These are phyloP conservation scores for Drosophila mojavensis DNA, from an alignment of 1,140 invertebrate species.

Conservation along the genomic window DNA sequence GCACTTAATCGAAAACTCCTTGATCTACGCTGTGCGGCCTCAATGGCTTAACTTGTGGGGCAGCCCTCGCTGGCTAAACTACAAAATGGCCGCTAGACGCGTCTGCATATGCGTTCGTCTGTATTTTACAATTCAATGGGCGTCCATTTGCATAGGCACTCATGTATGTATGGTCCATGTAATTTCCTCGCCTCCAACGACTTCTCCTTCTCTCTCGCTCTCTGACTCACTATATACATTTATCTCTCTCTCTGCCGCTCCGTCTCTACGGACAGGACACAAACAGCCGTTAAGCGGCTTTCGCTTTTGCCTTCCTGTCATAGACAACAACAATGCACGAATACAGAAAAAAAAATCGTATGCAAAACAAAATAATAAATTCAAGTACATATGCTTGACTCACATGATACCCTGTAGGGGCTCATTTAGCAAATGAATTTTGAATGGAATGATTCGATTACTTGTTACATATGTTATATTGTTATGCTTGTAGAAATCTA, in stretches of 20 bases:
- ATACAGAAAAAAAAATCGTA: slow-evolving; percentile 25
- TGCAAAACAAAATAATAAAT: slow-evolving; percentile 16
- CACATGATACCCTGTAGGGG: background rate
- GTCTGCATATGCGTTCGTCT: slow-evolving; percentile 59
- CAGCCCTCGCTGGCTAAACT: slow-evolving; percentile 40
- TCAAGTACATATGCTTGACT: background rate
- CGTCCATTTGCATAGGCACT: slow-evolving; percentile 68
- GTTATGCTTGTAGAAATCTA: no score
- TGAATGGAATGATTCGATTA: background rate
- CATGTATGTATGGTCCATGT: slow-evolving; percentile 52
- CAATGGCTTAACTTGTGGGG: background rate
- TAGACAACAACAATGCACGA: slow-evolving; percentile 33
- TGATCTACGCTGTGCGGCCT: background rate
- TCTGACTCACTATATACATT: background rate
- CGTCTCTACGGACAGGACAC: slow-evolving; percentile 27
- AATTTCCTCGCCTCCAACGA: slow-evolving; percentile 12
- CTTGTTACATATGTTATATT: no score
- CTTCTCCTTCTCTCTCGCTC: no score
- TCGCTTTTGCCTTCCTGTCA: slow-evolving; percentile 51
- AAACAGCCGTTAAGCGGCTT: slow-evolving; percentile 69
- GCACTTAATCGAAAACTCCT: background rate
- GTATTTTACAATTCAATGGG: slow-evolving; percentile 78
- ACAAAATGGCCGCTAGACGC: slow-evolving; percentile 42
- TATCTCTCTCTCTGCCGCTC: background rate
- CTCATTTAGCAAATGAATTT: no score